Base-by-base conservation (phyloP, 2,113 vertebrate genomes). In the Machaerirhynchus nigripectus region DNA sequence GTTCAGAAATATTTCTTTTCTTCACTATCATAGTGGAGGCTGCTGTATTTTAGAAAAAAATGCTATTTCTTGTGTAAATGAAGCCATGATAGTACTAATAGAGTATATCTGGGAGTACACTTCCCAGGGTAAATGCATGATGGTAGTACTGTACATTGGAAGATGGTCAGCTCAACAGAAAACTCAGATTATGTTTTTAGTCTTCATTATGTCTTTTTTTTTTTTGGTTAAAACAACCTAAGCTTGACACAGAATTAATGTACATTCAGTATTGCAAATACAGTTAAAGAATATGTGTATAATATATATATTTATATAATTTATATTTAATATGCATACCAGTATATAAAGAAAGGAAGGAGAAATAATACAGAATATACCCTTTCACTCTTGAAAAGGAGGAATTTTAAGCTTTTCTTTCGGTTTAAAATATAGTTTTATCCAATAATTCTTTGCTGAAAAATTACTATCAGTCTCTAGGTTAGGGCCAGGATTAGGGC, bases 11-110 rank as follows among this genome's bases (percentile, higher is more conserved):
- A 90, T 95, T 96, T 97, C 10, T 86, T 93, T 65, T 92, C 44
- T 11, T 50, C 94, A 33, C 44, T 92, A 50, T 84, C 70, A 69
- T 67, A 46, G 63, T 59, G 86, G 80, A 73, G 65, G 23, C 71
- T 85, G 64, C 95, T 86, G 50, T 56, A 88, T 95, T 97, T 93
- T 93, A 95, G 87, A 87, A 85, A 46, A 46, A 89, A 93, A 91
- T 84, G 27, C 83, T 79, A 88, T 46, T 90, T 15, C 53, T 87
- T 95, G 23, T 83, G 78, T 92, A 94, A 95, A 95, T 96, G 47
- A 94, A 93, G 59, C 76, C 31, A 40, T 71, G 76, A 75, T 33
- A 92, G 39, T 92, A 49, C 31, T 63, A 55, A 68, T 76, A 93
- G 57, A 80, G 35, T 94, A 31, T 93, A 92, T 91, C 21, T 85